Evolutionary conservation across 2,888 invertebrate species (phyloP).

Genomic region (Torymus texanus): DNA sequence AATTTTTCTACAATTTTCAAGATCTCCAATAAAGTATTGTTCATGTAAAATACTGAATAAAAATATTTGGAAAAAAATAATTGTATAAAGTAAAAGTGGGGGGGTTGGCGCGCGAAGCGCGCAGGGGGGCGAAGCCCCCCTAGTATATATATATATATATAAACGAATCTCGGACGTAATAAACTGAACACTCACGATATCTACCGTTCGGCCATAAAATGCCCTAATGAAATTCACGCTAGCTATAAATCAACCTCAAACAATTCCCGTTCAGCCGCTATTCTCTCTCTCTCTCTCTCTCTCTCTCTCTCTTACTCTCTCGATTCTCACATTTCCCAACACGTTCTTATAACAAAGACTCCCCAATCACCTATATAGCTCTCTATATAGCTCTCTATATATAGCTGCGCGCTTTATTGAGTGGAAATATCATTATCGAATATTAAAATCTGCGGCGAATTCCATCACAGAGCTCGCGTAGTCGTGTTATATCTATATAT

Average conservation of each 20-base stretch:
- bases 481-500: too few species aligned
- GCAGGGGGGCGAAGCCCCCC: too few species aligned
- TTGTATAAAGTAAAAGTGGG: too few species aligned
- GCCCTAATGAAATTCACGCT: slow-evolving; percentile 50
- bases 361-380: background rate
- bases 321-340: slow-evolving; percentile 14
- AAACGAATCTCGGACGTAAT: slow-evolving; percentile 26
- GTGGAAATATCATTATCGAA: slow-evolving; percentile 1
- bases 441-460: background rate
- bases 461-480: too few species aligned
- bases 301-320: background rate
- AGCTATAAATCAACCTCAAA: slow-evolving; percentile 52
- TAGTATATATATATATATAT: background rate
- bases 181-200: slow-evolving; percentile 17
- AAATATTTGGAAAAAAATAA: too few species aligned
- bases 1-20: too few species aligned
- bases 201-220: slow-evolving; percentile 28
- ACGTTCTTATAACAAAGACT: slow-evolving; percentile 3
- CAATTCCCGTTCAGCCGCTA: slow-evolving; percentile 36
- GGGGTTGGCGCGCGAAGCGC: too few species aligned
- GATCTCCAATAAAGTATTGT: too few species aligned
- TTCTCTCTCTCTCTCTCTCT: background rate
- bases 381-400: too few species aligned
- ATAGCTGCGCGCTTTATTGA: too few species aligned
- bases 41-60: too few species aligned